These are phyloP conservation scores for Xyrauchen texanus DNA, from an alignment of 2,113 vertebrate genomes.

Conservation along the genomic window DNA sequence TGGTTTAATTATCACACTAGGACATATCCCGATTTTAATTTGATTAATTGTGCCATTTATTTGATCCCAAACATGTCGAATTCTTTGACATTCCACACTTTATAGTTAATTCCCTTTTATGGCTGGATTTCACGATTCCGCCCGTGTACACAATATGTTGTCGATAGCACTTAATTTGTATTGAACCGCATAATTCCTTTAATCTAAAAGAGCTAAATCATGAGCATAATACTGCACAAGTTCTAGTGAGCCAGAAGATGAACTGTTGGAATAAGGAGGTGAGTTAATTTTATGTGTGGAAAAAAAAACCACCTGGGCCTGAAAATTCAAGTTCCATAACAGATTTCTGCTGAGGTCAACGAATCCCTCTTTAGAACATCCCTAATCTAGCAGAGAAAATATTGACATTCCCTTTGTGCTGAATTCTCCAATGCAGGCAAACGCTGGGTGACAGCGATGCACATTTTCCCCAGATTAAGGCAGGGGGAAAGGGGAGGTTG, in stretches of 20 bases:
- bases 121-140: no score
- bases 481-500: neutral
- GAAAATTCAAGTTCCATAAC: neutral
- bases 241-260: slow-evolving; percentile 1
- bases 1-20: no score
- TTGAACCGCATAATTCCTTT: neutral
- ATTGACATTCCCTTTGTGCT: slow-evolving; percentile 56
- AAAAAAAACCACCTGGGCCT: slow-evolving; percentile 10
- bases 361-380: slow-evolving; percentile 53
- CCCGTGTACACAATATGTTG: no score
- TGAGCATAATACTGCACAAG: neutral
- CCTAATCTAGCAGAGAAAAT: slow-evolving; percentile 57
- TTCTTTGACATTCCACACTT: no score
- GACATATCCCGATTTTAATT: no score
- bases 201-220: slow-evolving; percentile 22
- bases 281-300: neutral
- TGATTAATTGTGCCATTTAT: no score
- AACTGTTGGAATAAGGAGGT: slow-evolving; percentile 35
- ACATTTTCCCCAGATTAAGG: slow-evolving; percentile 56
- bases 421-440: slow-evolving; percentile 52
- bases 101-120: no score
- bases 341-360: slow-evolving; percentile 49
- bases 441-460: slow-evolving; percentile 53
- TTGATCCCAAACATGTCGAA: no score
- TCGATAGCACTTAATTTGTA: neutral